Evolutionary conservation across 2,888 invertebrate species (phyloP), one percentile per base, ranked within the genome.

Genomic region (Beris chalybata): DNA sequence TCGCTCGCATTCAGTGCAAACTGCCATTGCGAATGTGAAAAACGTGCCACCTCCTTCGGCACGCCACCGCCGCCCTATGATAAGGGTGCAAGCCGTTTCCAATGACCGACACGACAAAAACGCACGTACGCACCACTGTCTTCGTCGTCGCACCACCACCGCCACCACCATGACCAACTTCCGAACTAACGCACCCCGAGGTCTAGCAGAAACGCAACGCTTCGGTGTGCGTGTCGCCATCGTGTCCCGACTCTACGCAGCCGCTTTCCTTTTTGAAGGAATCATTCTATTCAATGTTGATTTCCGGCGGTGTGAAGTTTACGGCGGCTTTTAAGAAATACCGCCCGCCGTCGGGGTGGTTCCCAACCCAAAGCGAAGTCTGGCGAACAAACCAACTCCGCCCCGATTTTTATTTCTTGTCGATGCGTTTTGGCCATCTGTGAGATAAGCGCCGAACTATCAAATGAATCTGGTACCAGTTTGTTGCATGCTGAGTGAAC

Each of bases 361-460:
- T 48, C 63, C 54, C 52, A 58, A 13, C 32, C 53, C 47, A 29
- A 22, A 22, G 22, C 22, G 15, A 38, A 29, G 11, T 31, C 48
- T 13, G 6, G 47, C 32, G 65, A 59, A 64, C 61, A 67, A 68
- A 65, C 48, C 67, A 65, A 68, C 68, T 68, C 68, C 68, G 68
- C 68, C 68, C 68, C 45, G 55, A 56, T 68, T 68, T 68, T 68
- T 65, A 61, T 56, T 68, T 61, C 56, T 52, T 44, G 38, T 31
- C 38, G 3, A 11, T 30, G 45, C 5, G 67, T 9, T 59, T 13
- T 53, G 11, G 67, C n/a, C 65, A 55, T 47, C 61, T 65, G 22
- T 30, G 50, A 31, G 50, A 11, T 65, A 56, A 22, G 22, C 22
- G 65, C 11, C 4, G 2, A 44, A 48, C 6, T 7, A 7, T 4